Base-by-base conservation (phyloP, 2,113 vertebrate genomes). In the Neogobius melanostomus region DNA sequence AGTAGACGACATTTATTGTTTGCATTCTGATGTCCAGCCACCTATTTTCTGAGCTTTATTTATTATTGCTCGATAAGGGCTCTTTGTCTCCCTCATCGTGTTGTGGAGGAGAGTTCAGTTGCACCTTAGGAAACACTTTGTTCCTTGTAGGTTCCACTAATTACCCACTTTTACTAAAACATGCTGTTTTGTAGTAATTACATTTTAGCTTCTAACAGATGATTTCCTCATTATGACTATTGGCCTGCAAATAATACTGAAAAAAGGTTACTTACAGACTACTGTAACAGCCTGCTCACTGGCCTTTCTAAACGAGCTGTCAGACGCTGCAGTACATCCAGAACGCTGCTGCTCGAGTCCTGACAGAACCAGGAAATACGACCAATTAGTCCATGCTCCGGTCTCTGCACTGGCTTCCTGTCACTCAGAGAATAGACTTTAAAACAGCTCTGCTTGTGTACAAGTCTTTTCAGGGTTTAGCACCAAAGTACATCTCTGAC, bases 241-340 rank as follows among this genome's bases (percentile, higher is more conserved):
- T 47, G 66, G 78, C 48, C 67, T 47, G 61, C 3, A 47, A 46
- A 45, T 64, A 16, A 64, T 47, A 16, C 16, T 8, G 12, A 61
- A n/a, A n/a, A n/a, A n/a, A n/a, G n/a, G n/a, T n/a, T n/a, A n/a
- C n/a, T n/a, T n/a, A n/a, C n/a, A n/a, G n/a, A n/a, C n/a, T n/a
- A n/a, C n/a, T n/a, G n/a, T n/a, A n/a, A n/a, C n/a, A n/a, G n/a
- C n/a, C n/a, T n/a, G n/a, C n/a, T n/a, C n/a, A n/a, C n/a, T n/a
- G n/a, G n/a, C n/a, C n/a, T n/a, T n/a, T n/a, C n/a, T n/a, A n/a
- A n/a, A n/a, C n/a, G n/a, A n/a, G n/a, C n/a, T n/a, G n/a, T n/a
- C n/a, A n/a, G n/a, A n/a, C n/a, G n/a, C n/a, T n/a, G n/a, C n/a
- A n/a, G n/a, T n/a, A n/a, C n/a, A n/a, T n/a, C n/a, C n/a, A n/a